Evolutionary conservation across 2,113 vertebrate species (phyloP).

Genomic region (Muntiacus muntjak): DNA sequence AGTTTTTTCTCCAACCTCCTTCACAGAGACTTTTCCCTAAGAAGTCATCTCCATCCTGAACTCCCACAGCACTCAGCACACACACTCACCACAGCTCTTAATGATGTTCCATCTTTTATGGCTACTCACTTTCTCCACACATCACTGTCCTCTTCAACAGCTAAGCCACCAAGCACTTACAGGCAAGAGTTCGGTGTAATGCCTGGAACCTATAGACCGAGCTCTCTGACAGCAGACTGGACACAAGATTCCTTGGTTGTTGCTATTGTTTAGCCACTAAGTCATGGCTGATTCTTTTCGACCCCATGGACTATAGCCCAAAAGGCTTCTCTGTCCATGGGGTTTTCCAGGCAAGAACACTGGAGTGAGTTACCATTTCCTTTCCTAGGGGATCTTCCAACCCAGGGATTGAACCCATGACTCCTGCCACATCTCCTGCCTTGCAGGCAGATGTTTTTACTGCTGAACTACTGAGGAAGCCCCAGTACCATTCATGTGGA

Average conservation of each 20-base stretch:
- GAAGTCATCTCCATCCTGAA: neutral
- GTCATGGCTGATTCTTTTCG: neutral
- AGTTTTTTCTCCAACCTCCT: neutral
- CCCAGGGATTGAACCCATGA: neutral
- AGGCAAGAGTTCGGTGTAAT: neutral
- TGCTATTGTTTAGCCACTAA: neutral
- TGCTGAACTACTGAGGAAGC: neutral
- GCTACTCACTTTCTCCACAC: neutral
- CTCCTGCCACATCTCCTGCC: neutral
- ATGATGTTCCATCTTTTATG: neutral
- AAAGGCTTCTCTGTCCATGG: neutral
- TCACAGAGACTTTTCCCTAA: neutral
- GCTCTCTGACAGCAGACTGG: no score
- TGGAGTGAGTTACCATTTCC: neutral
- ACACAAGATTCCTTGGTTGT: neutral
- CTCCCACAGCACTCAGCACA: neutral
- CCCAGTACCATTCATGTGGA: neutral
- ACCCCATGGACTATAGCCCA: neutral
- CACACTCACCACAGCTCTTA: neutral
- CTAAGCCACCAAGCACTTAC: neutral
- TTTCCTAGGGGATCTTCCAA: neutral
- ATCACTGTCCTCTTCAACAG: neutral
- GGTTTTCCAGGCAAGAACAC: neutral
- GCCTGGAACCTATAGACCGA: neutral
- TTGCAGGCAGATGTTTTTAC: neutral